Evolutionary conservation across 2,888 invertebrate species (phyloP), one percentile per base, ranked within the genome.

Genomic region (Danaus chrysippus): DNA sequence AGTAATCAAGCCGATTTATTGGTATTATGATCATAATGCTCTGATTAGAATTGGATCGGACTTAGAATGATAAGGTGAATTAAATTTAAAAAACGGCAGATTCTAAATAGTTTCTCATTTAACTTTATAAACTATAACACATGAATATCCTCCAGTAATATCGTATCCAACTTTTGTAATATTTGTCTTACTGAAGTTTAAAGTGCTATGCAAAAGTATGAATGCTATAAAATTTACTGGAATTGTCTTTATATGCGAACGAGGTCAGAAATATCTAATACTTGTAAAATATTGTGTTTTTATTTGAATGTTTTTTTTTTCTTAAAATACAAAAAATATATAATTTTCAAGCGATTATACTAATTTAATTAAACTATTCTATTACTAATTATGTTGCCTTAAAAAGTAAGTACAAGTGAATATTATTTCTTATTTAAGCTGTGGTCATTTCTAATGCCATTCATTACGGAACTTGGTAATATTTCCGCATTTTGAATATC

Each of bases 121-220:
- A 49, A 49, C 49, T 49, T 49, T 17, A 2, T 6, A 15, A 49
- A 49, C 49, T 49, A 49, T 49, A 17, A 49, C 17, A 49, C n/a
- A 49, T 49, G 17, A 49, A 34, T 34, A 34, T 49, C 17, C 11
- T 11, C 13, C 9, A 49, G 49, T 49, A 49, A 49, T 49, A 49
- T 49, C 17, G 17, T 17, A 49, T 49, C 49, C 11, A 49, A 49
- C 49, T 49, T 49, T 49, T 49, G 9, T 49, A 15, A 15, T 49
- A 49, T 49, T 49, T 49, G 17, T 49, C 49, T 49, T 49, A 49
- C 49, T 49, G 10, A 49, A 49, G 15, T 49, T 17, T 49, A 49
- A 49, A 49, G 10, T 49, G 17, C 17, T 49, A 49, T 49, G 49
- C 17, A 49, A 49, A 49, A 49, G 49, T 17, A 17, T 17, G 49